phyloP scores from a whole-genome alignment of 2,888 invertebrate genomes.

The Taphrorychus bicolor region DNA sequence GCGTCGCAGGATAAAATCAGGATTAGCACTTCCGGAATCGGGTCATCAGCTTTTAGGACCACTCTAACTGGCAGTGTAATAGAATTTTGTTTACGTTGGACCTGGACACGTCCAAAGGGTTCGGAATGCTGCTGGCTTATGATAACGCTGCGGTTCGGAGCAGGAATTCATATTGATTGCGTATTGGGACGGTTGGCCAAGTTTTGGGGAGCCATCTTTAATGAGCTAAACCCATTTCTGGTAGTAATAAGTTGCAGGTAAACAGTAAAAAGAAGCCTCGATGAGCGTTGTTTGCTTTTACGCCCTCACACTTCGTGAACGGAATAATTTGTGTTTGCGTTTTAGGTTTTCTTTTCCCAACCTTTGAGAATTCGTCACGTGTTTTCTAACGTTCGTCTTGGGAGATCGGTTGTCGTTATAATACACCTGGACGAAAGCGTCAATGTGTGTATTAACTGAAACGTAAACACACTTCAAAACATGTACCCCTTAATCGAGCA shows the following conservation, averaged over 20 bases:
- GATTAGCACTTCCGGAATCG: slow-evolving; percentile 30
- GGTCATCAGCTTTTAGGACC: slow-evolving; percentile 28
- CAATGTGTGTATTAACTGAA: neutral
- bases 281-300: neutral
- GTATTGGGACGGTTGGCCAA: neutral
- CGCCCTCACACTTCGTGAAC: neutral
- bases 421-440: neutral
- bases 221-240: neutral
- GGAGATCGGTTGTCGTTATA: neutral
- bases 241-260: neutral
- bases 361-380: neutral
- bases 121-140: slow-evolving; percentile 13
- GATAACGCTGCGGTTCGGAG: slow-evolving; percentile 6
- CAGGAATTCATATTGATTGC: neutral
- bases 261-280: neutral
- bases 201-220: neutral
- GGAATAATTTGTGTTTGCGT: neutral
- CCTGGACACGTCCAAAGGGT: slow-evolving; percentile 5
- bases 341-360: neutral
- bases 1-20: slow-evolving; percentile 20
- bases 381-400: neutral
- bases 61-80: slow-evolving; percentile 25
- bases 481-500: neutral
- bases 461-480: neutral
- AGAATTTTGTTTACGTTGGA: slow-evolving; percentile 30